Conservation (phyloP, 2,797 vertebrate species). For the Characodon lateralis region DNA sequence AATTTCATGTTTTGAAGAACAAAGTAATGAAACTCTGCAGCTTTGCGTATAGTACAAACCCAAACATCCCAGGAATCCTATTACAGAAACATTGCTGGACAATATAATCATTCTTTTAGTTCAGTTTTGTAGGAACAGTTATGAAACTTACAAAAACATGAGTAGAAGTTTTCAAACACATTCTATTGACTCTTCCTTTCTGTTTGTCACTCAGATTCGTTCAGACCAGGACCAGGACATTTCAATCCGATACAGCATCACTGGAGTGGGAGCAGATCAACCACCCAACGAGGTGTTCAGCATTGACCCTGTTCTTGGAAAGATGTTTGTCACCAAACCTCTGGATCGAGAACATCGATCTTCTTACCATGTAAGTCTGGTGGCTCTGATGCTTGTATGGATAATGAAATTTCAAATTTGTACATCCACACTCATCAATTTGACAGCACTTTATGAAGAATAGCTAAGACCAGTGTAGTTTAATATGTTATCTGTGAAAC, state of each 20-base stretch:
- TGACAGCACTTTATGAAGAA: neutral
- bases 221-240: slow-evolving; percentile 96
- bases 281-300: slow-evolving; percentile 95
- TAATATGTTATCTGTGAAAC: neutral
- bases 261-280: slow-evolving; percentile 93
- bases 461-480: neutral
- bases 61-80: slow-evolving; percentile 19
- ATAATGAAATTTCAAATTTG: slow-evolving; percentile 9
- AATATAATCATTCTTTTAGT: neutral
- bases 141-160: neutral
- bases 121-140: neutral
- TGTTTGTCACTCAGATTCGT: slow-evolving; percentile 85
- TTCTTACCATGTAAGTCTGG: slow-evolving; percentile 91
- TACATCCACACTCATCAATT: slow-evolving; percentile 4
- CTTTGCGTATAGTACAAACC: slow-evolving; percentile 9
- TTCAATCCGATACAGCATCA: slow-evolving; percentile 95
- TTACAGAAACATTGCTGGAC: neutral
- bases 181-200: slow-evolving; percentile 23
- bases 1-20: slow-evolving; percentile 36
- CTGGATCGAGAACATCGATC: slow-evolving; percentile 94
- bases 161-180: neutral
- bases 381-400: neutral
- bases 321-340: slow-evolving; percentile 95
- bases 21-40: slow-evolving; percentile 33
- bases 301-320: slow-evolving; percentile 92